These are phyloP conservation scores for Leucophora obtusa DNA, from an alignment of 2,888 invertebrate genomes.

Conservation along the genomic window DNA sequence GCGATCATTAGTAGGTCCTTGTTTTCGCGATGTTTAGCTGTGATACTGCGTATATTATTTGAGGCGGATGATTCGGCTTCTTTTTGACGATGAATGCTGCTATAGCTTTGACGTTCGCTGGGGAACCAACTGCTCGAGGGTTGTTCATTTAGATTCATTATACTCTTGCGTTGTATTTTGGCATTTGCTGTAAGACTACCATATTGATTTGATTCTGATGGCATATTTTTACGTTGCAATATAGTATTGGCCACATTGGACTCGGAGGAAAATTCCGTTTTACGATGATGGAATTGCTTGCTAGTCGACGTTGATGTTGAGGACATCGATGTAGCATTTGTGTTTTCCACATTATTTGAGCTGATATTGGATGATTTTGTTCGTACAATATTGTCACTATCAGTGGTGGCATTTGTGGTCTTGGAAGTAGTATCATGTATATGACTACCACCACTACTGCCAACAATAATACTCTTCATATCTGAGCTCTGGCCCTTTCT, in stretches of 20 bases:
- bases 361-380: constrained; percentile 39
- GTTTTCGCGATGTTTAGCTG: constrained; percentile 61
- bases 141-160: constrained; percentile 87
- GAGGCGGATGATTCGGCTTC: constrained; percentile 77
- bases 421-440: constrained; percentile 17
- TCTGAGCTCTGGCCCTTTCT: constrained; percentile 34
- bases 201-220: constrained; percentile 70
- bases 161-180: constrained; percentile 88
- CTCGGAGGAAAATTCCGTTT: constrained; percentile 86
- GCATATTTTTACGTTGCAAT: constrained; percentile 83
- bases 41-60: constrained; percentile 64
- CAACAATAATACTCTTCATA: neutral
- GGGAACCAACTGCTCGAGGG: constrained; percentile 84
- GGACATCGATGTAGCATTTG: constrained; percentile 40
- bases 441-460: constrained; percentile 16
- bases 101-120: constrained; percentile 87
- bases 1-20: constrained; percentile 37
- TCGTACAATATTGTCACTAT: constrained; percentile 10
- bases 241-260: constrained; percentile 88
- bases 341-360: constrained; percentile 42
- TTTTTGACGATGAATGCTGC: constrained; percentile 87
- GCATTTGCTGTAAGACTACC: constrained; percentile 79
- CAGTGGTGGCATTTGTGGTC: constrained; percentile 1
- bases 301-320: constrained; percentile 64
- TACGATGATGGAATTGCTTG: constrained; percentile 83